Base-by-base conservation (phyloP, 37 sponge, comb jelly and placozoan species). In the Geodia barretti region DNA sequence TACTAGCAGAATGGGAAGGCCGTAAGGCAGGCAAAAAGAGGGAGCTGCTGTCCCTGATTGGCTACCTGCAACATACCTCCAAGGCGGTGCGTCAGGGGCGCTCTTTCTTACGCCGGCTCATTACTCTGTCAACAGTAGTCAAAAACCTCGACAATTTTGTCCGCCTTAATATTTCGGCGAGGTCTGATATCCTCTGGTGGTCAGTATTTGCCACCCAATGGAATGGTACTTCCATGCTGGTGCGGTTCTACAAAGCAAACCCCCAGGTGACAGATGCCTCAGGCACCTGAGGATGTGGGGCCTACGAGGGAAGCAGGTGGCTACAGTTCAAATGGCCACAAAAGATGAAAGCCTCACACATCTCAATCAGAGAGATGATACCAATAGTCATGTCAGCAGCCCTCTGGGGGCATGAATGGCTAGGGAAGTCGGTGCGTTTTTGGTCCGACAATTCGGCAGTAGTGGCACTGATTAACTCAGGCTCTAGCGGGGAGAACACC, bases 331-430 rank as follows among this genome's bases (percentile, higher is more conserved):
- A 42, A 31, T 74, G 60, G 74, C 74, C 60, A 23, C 29, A 28
- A 7, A 26, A 0, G 23, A 26, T 60, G 64, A n/a, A 30, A 23
- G 77, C 21, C 4, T 33, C 34, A 37, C 43, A 66, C 41, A 69
- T 75, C 38, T 42, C 70, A 7, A 1, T 69, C 14, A 70, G 60
- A 60, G 77, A 75, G 11, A 38, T 81, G 20, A 34, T 74, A 36
- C 54, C 68, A 8, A 43, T 68, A 33, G 65, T 82, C 17, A 29
- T 83, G 41, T 69, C 70, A 1, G 35, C 39, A 2, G 37, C 35
- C 3, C n/a, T 70, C 1, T 68, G 77, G 86, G 78, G 86, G 11
- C 21, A 78, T 20, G 3, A 68, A 0, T 85, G 79, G 79, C 21
- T 8, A 24, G 86, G n/a, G n/a, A n/a, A n/a, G n/a, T n/a, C n/a